Percentiles rank a stretch among this genome's conserved stretches.
These are phyloP conservation scores for Phodopus roborovskii DNA, from an alignment of 2,113 vertebrate genomes.

Conservation along the genomic window DNA sequence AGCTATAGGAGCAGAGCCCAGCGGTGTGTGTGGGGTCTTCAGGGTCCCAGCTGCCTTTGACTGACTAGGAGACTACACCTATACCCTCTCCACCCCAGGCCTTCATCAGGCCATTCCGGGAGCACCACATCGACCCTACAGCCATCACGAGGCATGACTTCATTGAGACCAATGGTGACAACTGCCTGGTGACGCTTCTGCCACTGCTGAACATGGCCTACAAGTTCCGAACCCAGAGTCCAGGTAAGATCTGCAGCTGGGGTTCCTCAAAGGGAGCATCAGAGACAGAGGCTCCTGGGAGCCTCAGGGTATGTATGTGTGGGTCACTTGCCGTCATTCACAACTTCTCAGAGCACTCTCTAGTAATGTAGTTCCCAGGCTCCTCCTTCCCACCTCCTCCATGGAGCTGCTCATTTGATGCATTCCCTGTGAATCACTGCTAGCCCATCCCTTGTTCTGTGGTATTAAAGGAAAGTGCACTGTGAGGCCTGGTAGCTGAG, in stretches of 20 bases:
- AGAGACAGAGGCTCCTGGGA: background rate
- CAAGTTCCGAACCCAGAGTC: slow-evolving; percentile 92
- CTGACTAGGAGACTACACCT: accelerated
- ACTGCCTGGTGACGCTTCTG: slow-evolving; percentile 96
- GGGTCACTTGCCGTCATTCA: no score
- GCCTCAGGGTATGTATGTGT: background rate
- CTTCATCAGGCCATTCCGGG: slow-evolving; percentile 97
- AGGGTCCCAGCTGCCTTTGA: background rate
- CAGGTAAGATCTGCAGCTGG: slow-evolving; percentile 83
- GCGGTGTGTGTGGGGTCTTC: no score
- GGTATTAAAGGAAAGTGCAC: background rate
- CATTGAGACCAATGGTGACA: slow-evolving; percentile 99
- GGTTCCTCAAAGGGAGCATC: accelerated
- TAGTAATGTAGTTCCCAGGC: background rate
- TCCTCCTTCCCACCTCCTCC: background rate
- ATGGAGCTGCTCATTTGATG: no score
- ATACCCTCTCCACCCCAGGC: slow-evolving; percentile 86
- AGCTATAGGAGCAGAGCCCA: background rate
- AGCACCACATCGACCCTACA: slow-evolving; percentile 99
- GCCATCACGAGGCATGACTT: slow-evolving; percentile 99
- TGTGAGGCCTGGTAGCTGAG: background rate
- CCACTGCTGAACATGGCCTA: slow-evolving; percentile 96
- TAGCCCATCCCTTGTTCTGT: background rate
- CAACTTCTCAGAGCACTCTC: background rate
- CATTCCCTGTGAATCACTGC: background rate